Evolutionary conservation across 2,797 vertebrate genomes (phyloP).

Genomic region (Mycteria americana): DNA sequence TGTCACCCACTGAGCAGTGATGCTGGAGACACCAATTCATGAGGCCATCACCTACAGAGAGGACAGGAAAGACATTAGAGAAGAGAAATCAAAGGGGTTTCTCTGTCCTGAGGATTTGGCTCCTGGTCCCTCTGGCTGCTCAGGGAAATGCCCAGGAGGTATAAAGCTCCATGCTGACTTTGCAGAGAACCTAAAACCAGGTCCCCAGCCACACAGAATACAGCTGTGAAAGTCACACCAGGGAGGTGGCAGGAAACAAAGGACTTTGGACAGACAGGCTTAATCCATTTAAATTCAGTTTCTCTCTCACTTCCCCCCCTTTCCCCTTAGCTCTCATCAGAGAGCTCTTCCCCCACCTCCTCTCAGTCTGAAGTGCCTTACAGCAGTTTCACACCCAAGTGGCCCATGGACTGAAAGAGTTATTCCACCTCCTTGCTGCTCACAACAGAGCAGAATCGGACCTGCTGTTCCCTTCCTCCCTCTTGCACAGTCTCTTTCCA

Average conservation of each 20-base stretch:
- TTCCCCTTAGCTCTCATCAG: not conserved
- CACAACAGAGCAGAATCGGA: not conserved
- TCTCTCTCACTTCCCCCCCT: not conserved
- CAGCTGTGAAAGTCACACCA: conserved; percentile 48
- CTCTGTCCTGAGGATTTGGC: not conserved
- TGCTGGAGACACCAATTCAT: not conserved
- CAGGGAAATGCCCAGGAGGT: not conserved
- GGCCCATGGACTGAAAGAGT: not conserved
- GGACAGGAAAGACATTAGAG: not conserved
- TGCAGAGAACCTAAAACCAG: not conserved
- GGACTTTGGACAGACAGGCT: not conserved
- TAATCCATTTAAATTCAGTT: conserved; percentile 48
- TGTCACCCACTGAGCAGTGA: not conserved
- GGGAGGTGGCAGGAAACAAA: conserved; percentile 51
- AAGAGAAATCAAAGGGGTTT: not conserved
- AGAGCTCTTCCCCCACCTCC: not conserved
- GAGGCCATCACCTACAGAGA: not conserved
- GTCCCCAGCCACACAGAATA: not conserved
- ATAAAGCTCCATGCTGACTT: not conserved
- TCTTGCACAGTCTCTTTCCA: not conserved
- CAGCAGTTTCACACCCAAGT: not conserved
- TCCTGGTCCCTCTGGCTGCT: not conserved
- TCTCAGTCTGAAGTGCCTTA: not conserved
- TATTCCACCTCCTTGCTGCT: not conserved
- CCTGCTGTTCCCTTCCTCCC: not conserved